Evolutionary conservation across 2,888 invertebrate genomes (phyloP), one percentile per base, ranked within the genome.

Genomic region (Tryphoninae sp.): DNA sequence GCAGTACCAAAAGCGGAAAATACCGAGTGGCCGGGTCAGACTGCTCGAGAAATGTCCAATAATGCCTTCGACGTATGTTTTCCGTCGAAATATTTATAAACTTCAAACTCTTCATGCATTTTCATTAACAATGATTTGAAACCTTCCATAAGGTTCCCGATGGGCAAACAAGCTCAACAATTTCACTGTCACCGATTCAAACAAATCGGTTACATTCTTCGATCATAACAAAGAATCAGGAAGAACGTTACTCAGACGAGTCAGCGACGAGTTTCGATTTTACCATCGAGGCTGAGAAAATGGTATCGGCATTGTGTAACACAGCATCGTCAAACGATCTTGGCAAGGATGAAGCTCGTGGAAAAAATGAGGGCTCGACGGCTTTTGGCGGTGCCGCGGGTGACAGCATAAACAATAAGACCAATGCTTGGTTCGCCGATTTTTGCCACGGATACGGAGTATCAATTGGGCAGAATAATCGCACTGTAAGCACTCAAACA

Each of bases 301-400:
- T 94, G 94, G 94, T 94, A 0, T 94, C 94, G 0, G 94, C 94
- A 85, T 91, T 94, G 4, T 94, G 94, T 88, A 94, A 93, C 83
- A 93, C 93, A 84, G 88, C 93, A 6, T 89, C 89, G 1, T 86
- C 87, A 9, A 89, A 87, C 76, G 89, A 89, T 26, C 62, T 86
- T 0, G 81, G 61, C 0, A 88, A 88, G 26, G 87, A 89, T 0
- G 87, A 86, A 9, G 65, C 33, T 40, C 22, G 23, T 72, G 69
- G 4, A 69, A 84, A 83, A 33, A 73, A 78, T 0, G 79, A 82
- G 7, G 72, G 77, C 0, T 80, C 76, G 1, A 77, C 84, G 3
- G 76, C 85, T 51, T 89, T 87, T 42, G 86, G 79, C 8, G 89
- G 89, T 19, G 80, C 80, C 0, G 88, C 86, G 2, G 87, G 89